A percentile compares a stretch with the other conserved stretches of the same genome.
These are phyloP conservation scores for Elanus axillaris DNA, from an alignment of 2,113 vertebrate genomes.

Conservation along the genomic window DNA sequence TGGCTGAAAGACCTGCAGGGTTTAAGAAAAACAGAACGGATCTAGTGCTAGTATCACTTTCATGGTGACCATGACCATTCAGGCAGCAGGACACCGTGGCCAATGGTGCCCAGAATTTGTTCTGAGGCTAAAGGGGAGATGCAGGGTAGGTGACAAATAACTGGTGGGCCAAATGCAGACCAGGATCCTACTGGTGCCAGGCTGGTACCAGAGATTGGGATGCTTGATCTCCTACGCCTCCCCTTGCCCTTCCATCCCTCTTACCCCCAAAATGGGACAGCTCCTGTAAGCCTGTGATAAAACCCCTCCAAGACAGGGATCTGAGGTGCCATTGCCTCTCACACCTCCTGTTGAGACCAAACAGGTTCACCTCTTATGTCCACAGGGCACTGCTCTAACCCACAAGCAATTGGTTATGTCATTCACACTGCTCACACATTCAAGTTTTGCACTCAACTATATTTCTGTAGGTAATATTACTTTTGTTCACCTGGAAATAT, in stretches of 20 bases:
- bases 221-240: fast-evolving
- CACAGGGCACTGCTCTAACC: not conserved
- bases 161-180: not conserved
- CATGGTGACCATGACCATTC: fast-evolving
- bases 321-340: not conserved
- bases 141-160: not conserved
- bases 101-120: not conserved
- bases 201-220: not conserved
- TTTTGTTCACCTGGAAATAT: not conserved
- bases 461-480: not conserved
- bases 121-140: not conserved
- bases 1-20: not conserved
- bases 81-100: not conserved
- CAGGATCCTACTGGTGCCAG: fast-evolving
- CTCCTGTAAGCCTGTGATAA: not conserved
- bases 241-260: not conserved
- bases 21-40: not conserved
- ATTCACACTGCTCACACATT: not conserved
- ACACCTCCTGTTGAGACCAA: not conserved
- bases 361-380: not conserved
- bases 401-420: fast-evolving
- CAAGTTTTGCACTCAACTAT: fast-evolving
- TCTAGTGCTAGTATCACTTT: not conserved
- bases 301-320: not conserved
- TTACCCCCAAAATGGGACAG: not conserved